A percentile compares a stretch with the other conserved stretches of the same genome.
phyloP scores from a whole-genome alignment of 2,113 vertebrate species.

The Dasypus novemcinctus region DNA sequence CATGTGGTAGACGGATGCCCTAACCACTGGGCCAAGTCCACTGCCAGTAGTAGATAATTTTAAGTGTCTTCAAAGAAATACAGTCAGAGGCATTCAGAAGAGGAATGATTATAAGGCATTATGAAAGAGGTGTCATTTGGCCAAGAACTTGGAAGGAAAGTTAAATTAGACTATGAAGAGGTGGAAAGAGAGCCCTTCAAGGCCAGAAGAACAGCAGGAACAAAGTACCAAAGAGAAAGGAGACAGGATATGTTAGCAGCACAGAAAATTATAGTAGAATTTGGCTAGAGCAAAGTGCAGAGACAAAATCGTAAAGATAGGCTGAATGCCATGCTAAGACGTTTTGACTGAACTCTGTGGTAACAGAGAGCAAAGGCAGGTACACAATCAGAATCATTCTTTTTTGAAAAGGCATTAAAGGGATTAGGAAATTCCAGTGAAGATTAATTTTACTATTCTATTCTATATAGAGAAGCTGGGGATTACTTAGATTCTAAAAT shows the following conservation, averaged over 20 bases:
- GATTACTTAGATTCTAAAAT: not conserved
- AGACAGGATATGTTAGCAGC: not conserved
- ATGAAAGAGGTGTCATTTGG: not conserved
- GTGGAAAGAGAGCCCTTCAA: not conserved
- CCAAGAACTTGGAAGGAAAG: not conserved
- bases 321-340: fast-evolving
- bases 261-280: fast-evolving
- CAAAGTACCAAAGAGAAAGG: not conserved
- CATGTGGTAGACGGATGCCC: too few species aligned
- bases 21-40: too few species aligned
- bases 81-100: fast-evolving
- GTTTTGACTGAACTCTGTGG: not conserved
- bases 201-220: not conserved
- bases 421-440: not conserved
- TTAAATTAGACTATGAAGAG: not conserved
- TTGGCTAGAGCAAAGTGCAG: not conserved
- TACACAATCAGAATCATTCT: not conserved
- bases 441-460: not conserved
- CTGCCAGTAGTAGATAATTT: too few species aligned
- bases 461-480: not conserved
- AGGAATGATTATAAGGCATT: fast-evolving
- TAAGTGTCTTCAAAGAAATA: not conserved
- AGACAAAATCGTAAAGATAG: fast-evolving
- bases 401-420: not conserved
- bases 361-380: not conserved